Evolutionary conservation across 2,888 invertebrate genomes (phyloP).

Genomic region (Cepaea hortensis): DNA sequence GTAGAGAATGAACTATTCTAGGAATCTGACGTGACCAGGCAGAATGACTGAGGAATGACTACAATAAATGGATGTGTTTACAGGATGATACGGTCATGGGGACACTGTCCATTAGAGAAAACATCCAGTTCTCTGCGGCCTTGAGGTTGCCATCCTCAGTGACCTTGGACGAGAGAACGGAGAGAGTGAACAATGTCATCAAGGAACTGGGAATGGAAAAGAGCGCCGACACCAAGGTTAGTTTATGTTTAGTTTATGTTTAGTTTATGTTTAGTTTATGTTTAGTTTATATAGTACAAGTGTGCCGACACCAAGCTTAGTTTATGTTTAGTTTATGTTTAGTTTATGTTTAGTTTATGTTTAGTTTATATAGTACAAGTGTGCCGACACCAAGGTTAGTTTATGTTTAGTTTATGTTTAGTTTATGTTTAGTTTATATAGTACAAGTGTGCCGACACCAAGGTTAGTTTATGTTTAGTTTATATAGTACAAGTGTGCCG

Average conservation of each 20-base stretch:
- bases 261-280: no score
- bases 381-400: conserved; percentile 56
- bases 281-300: no score
- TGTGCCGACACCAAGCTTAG: no score
- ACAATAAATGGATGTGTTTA: neutral
- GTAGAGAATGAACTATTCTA: no score
- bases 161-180: conserved; percentile 13
- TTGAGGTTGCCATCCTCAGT: conserved; percentile 66
- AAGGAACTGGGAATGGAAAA: conserved; percentile 33
- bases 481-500: conserved; percentile 12
- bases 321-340: no score
- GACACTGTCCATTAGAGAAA: conserved; percentile 74
- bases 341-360: no score
- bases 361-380: neutral
- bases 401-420: no score
- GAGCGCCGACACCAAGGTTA: conserved; percentile 56
- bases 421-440: no score
- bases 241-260: neutral
- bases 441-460: no score
- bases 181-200: conserved; percentile 5
- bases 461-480: no score
- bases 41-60: no score
- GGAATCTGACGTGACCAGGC: no score
- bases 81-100: conserved; percentile 76
- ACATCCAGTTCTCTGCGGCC: conserved; percentile 74